These are phyloP conservation scores for Oncorhynchus clarkii DNA, from an alignment of 2,113 vertebrate genomes.

Conservation along the genomic window DNA sequence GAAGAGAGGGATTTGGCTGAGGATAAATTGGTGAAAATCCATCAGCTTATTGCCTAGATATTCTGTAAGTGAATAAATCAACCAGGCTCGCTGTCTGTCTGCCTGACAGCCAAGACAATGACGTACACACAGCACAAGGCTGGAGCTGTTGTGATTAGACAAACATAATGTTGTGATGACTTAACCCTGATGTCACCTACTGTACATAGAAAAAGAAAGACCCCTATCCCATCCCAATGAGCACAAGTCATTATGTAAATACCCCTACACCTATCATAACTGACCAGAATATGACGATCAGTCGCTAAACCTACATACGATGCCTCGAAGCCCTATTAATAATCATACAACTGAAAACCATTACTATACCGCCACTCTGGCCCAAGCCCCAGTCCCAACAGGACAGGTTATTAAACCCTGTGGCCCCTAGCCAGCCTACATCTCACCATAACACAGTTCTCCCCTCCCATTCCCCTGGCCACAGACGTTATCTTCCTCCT, in stretches of 20 bases:
- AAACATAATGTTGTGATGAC: constrained; percentile 61
- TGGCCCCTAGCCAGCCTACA: not conserved
- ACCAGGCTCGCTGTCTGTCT: constrained; percentile 47
- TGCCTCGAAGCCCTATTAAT: constrained; percentile 63
- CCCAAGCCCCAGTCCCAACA: constrained; percentile 43
- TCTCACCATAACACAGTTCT: not conserved
- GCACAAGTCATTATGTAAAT: too few relatives aligned
- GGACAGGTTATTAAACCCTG: not conserved
- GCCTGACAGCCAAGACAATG: constrained; percentile 63
- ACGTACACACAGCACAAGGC: constrained; percentile 51
- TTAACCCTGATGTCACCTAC: constrained; percentile 64
- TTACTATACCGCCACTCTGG: constrained; percentile 50
- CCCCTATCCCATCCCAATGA: not conserved
- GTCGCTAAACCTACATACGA: constrained; percentile 30
- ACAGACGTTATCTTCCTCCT: constrained; percentile 73
- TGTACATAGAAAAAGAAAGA: constrained; percentile 4
- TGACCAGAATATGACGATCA: constrained; percentile 41
- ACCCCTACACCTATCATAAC: not conserved
- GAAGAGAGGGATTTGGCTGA: constrained; percentile 31
- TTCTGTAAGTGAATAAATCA: constrained; percentile 64
- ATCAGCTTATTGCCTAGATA: constrained; percentile 62
- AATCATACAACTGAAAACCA: constrained; percentile 70
- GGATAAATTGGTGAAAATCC: constrained; percentile 58
- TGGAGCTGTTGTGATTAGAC: constrained; percentile 39
- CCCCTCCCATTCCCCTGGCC: constrained; percentile 28